Evolutionary conservation across 30 jellyfish, hydroid and myxozoan species (phyloP).

Genomic region (Rhopilema esculentum): DNA sequence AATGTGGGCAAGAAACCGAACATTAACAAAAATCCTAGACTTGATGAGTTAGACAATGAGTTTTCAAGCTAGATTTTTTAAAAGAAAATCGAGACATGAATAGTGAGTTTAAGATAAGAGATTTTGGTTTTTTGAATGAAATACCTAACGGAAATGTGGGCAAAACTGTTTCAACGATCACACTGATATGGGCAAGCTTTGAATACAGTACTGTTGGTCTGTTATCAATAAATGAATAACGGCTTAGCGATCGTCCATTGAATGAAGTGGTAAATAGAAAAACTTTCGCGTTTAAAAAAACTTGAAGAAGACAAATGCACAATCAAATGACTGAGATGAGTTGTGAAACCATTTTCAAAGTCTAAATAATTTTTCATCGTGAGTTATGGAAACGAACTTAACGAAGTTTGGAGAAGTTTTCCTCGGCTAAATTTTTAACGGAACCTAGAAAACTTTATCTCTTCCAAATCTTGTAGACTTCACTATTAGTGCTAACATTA

Average conservation of each 20-base stretch:
- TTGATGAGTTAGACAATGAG: background rate
- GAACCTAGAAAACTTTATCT: no score
- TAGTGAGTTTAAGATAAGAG: background rate
- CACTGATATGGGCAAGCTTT: background rate
- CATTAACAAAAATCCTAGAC: background rate
- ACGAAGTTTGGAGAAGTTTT: no score
- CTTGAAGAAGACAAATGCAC: background rate
- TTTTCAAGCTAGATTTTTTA: background rate
- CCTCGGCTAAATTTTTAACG: no score
- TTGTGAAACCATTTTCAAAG: no score
- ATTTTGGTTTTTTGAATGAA: background rate
- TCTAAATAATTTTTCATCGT: no score
- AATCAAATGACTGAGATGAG: background rate
- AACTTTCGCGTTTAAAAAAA: background rate
- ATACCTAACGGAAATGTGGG: constrained; percentile 9
- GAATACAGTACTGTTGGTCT: background rate
- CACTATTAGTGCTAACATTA: no score
- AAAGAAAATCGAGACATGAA: background rate
- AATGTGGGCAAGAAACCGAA: background rate
- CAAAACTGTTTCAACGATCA: constrained; percentile 2
- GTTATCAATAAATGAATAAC: background rate
- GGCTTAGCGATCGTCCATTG: background rate
- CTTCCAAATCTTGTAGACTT: no score
- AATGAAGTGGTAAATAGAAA: background rate
- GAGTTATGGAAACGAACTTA: no score